Evolutionary conservation across 2,888 invertebrate genomes (phyloP).

Genomic region (Lithophane socia): DNA sequence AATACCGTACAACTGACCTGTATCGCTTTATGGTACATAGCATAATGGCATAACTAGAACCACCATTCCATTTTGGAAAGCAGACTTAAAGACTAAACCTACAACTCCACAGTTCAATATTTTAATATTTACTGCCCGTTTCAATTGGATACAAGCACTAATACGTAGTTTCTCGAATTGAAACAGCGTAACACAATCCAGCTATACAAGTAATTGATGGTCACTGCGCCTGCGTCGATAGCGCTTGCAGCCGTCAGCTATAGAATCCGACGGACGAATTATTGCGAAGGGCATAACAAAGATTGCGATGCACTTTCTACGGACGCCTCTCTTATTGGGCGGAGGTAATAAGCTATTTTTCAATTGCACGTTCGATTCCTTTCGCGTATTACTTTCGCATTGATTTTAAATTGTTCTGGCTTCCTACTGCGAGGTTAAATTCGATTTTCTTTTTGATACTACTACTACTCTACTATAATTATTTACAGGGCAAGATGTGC

Average conservation of each 20-base stretch:
- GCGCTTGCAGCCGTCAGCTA: constrained; percentile 62
- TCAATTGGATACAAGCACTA: constrained; percentile 58
- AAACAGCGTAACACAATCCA: constrained; percentile 54
- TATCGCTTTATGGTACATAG: background rate
- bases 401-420: constrained; percentile 26
- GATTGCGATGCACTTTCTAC: constrained; percentile 80
- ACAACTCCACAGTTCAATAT: constrained; percentile 41
- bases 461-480: too few relatives aligned
- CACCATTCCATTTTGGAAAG: constrained; percentile 36
- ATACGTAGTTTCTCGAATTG: constrained; percentile 63
- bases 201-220: constrained; percentile 59
- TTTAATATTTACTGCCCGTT: constrained; percentile 57
- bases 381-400: constrained; percentile 68
- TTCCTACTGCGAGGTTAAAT: constrained; percentile 22
- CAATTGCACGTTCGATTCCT: constrained; percentile 74
- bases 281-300: constrained; percentile 77
- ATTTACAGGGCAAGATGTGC: background rate
- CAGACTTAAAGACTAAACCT: constrained; percentile 4
- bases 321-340: constrained; percentile 70
- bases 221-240: constrained; percentile 66
- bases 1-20: background rate
- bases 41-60: constrained; percentile 10
- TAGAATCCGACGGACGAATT: constrained; percentile 76
- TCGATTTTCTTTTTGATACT: constrained; percentile 2
- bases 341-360: constrained; percentile 79